phyloP scores from a whole-genome alignment of 2,797 vertebrate species.

The Malurus splendens region DNA sequence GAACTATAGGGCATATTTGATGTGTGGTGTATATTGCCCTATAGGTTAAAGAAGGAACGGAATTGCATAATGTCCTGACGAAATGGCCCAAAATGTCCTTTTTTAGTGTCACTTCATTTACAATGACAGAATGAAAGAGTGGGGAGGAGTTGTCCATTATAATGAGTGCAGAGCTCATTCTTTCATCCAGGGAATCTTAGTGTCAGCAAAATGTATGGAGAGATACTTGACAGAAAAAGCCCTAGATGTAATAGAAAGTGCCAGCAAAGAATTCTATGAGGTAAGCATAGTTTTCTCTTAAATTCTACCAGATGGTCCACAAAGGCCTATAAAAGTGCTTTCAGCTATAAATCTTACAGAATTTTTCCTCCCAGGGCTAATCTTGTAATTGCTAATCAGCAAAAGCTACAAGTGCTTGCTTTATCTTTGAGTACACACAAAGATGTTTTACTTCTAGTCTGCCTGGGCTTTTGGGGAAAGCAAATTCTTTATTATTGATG shows the following conservation, averaged over 20 bases:
- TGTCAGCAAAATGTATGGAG: conserved; percentile 8
- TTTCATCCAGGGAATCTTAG: neutral
- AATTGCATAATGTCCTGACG: neutral
- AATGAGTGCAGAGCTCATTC: neutral
- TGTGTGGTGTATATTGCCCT: neutral
- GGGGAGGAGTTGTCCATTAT: neutral
- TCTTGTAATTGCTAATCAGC: conserved; percentile 24
- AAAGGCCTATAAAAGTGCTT: conserved; percentile 25
- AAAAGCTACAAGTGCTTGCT: conserved; percentile 11
- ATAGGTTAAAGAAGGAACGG: neutral
- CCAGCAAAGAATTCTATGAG: neutral
- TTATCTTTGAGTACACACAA: conserved; percentile 10
- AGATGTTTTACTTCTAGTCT: neutral
- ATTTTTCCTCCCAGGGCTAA: conserved; percentile 3
- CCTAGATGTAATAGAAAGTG: neutral
- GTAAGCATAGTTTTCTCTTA: conserved; percentile 18
- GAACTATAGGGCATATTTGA: neutral
- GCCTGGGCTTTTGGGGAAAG: neutral
- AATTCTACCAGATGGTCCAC: neutral
- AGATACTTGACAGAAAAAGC: conserved; percentile 5
- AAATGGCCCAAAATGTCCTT: neutral
- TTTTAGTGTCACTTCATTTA: neutral
- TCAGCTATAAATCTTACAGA: conserved; percentile 18
- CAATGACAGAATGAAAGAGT: neutral
- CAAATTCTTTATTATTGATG: conserved; percentile 2